Conservation (phyloP, 2,113 vertebrate genomes). For the Antechinus flavipes region DNA sequence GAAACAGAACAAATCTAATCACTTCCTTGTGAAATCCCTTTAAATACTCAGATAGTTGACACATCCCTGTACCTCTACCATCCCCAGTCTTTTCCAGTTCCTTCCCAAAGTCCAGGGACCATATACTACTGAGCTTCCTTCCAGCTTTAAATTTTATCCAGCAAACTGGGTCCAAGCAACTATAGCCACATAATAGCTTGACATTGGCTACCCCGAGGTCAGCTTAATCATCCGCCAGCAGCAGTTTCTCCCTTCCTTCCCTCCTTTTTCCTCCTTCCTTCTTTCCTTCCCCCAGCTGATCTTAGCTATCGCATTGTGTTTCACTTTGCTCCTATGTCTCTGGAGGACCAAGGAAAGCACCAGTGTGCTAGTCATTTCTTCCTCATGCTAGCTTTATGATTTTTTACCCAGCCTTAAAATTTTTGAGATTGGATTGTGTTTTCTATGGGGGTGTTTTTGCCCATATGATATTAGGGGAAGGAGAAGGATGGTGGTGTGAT, state of each 20-base stretch:
- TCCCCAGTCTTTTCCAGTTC: neutral
- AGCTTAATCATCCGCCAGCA: neutral
- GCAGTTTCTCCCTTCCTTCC: neutral
- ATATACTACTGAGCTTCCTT: neutral
- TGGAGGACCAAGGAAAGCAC: neutral
- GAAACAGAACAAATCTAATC: neutral
- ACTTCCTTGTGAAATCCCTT: neutral
- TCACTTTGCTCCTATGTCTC: neutral
- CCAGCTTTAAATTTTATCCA: neutral
- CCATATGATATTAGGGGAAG: neutral
- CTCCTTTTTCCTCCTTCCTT: neutral
- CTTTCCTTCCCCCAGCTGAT: neutral
- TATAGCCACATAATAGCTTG: neutral
- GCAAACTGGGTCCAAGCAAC: neutral
- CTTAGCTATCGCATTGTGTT: constrained; percentile 18
- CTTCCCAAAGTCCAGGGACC: neutral
- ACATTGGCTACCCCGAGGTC: neutral
- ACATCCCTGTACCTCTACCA: neutral
- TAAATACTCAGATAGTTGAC: neutral
- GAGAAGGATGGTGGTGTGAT: constrained; percentile 30
- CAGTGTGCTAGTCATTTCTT: neutral
- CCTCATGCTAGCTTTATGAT: neutral
- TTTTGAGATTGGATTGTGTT: constrained; percentile 18
- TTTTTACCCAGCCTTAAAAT: constrained; percentile 1
- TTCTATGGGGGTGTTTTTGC: constrained; percentile 47